Base-by-base conservation (phyloP, 2,797 vertebrate genomes). In the Hoplostethus mediterraneus region DNA sequence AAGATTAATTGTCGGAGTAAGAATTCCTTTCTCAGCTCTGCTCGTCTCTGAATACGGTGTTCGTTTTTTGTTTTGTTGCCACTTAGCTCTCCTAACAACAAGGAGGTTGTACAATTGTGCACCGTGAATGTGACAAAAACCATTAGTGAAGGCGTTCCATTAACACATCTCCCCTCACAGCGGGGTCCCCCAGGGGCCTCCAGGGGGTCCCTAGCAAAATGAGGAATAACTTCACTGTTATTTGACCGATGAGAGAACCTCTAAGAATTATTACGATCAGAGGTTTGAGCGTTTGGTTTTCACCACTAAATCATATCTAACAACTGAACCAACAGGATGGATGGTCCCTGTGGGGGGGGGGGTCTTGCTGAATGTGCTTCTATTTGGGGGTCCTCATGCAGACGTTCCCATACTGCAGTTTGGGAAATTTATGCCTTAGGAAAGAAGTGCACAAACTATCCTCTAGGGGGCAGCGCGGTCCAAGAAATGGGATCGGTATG, bases 401-500 rank as follows among this genome's bases (percentile, higher is more conserved):
- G 28, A 47, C 28, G 28, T 48, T 14, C 47, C 0, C 12, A 12
- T 33, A 6, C 40, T 73, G 28, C 6, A 60, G 3, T 59, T 8
- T 33, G 33, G 38, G 7, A 21, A 21, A 21, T 21, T 40, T 9
- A 7, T 8, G 38, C 30, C 33, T 48, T 21, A 21, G 47, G 21
- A 21, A 33, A 38, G 2, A 57, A 45, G 16, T 78, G 30, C 54
- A 47, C 48, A 63, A 14, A 64, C 8, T 1, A 10, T 52, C 90
- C 89, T 86, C 75, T 66, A 84, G 88, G 55, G 9, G 6, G 79
- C 81, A 87, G 85, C 68, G 88, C 64, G 81, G 72, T 48, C 69
- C 48, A 68, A 75, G 10, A 56, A 68, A 64, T 79, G 3, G 54
- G 45, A 33, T 10, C 2, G 0, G 47, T 13, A 2, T 11, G 0